Base-by-base conservation (phyloP, 2,888 invertebrate species). In the Pristionchus exspectatus region DNA sequence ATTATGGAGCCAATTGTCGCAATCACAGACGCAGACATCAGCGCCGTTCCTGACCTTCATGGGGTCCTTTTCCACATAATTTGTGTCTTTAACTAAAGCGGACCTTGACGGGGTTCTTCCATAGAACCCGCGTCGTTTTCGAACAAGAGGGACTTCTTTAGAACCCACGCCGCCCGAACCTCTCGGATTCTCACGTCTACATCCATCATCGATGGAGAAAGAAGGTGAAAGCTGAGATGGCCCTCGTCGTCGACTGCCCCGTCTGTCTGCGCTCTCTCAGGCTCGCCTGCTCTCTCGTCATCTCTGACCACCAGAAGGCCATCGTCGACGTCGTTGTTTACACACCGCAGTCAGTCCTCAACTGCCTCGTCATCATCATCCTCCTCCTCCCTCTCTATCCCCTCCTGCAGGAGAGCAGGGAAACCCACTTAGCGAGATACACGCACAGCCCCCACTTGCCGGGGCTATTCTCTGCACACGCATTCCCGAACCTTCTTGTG, bases 401-500 rank as follows among this genome's bases (percentile, higher is more conserved):
- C 5, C 38, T 63, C n/a, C 63, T 74, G 74, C 74, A 44, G 74
- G 63, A 59, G 56, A 12, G 38, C 38, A 38, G 59, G 74, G 30
- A 21, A 74, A 74, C 74, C 74, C 74, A 74, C 74, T 74, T 74
- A 74, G 74, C 24, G n/a, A n/a, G 74, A 44, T 74, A 74, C 38
- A 74, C n/a, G n/a, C 69, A 66, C 33, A 72, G 56, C 56, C 18
- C 72, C 74, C 74, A 74, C 74, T 74, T 74, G 74, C 14, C 38
- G 21, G 59, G 7, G 1, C 63, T 63, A 50, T 50, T 63, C 21
- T 56, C 56, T 56, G 56, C 56, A 56, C 56, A 56, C 12, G n/a
- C n/a, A 50, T 50, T 50, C 72, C 72, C 33, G 5, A 7, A 33
- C 38, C 18, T 18, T 30, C 18, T 18, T 30, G 0, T 2, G 12